Conservation (phyloP, 2,888 invertebrate genomes). For the Schizaphis graminum region DNA sequence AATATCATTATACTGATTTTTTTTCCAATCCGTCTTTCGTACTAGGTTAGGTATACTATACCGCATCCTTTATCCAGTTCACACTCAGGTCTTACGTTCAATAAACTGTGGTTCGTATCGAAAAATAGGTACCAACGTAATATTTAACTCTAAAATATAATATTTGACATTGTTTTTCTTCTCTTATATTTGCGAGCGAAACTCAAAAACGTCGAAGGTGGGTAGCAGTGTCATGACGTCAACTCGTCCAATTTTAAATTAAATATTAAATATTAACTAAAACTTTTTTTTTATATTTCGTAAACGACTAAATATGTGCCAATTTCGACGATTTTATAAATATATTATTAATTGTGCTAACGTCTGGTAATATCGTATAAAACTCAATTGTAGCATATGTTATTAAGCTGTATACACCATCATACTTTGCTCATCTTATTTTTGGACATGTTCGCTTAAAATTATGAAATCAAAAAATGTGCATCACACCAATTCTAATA, state of each 20-base stretch:
- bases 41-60: neutral
- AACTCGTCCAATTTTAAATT: neutral
- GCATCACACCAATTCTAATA: neutral
- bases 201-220: neutral
- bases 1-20: neutral
- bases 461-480: neutral
- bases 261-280: neutral
- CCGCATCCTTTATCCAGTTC: neutral
- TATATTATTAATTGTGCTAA: neutral
- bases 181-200: neutral
- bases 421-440: neutral
- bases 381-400: neutral
- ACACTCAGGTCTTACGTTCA: neutral
- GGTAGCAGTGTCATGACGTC: neutral
- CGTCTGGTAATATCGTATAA: neutral
- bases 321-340: neutral
- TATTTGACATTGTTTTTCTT: neutral
- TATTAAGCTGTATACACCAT: neutral
- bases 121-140: neutral
- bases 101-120: neutral
- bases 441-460: neutral
- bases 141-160: too few relatives aligned
- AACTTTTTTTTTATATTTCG: neutral
- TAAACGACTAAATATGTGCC: neutral
- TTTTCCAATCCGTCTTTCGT: neutral